Evolutionary conservation across 1,140 invertebrate genomes (phyloP).

Genomic region (Temnothorax longispinosus): DNA sequence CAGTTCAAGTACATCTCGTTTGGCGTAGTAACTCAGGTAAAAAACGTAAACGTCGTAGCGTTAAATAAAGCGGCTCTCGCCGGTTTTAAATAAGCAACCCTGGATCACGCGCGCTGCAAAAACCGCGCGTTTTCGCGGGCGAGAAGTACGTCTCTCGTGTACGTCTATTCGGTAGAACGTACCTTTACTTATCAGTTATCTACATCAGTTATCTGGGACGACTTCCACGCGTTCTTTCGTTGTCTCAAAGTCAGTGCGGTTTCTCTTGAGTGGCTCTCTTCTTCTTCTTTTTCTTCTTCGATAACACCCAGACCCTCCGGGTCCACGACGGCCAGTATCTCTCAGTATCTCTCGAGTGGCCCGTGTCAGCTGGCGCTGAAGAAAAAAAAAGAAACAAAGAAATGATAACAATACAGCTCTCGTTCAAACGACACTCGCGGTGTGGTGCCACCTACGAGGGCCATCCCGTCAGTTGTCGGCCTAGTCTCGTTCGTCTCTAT

Average conservation of each 20-base stretch:
- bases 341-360: not conserved
- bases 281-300: too few species aligned
- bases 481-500: not conserved
- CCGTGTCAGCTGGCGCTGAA: too few species aligned
- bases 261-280: too few species aligned
- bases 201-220: too few species aligned
- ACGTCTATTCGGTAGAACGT: not conserved
- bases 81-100: not conserved
- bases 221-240: not conserved
- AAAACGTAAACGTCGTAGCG: too few species aligned
- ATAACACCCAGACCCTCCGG: too few species aligned
- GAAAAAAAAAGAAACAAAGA: not conserved
- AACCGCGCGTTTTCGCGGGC: not conserved
- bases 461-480: constrained; percentile 54
- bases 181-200: not conserved
- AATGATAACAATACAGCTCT: constrained; percentile 58
- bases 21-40: constrained; percentile 55
- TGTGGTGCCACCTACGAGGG: constrained; percentile 75
- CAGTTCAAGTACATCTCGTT: constrained; percentile 44
- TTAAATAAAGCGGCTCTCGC: too few species aligned
- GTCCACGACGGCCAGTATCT: too few species aligned
- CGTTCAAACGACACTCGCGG: constrained; percentile 30
- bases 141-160: not conserved
- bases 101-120: not conserved
- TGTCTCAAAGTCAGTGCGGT: too few species aligned